Percentiles rank a stretch among this genome's conserved stretches.
Evolutionary conservation across 2,113 vertebrate species (phyloP).

Genomic region (Poeciliopsis turrubarensis): DNA sequence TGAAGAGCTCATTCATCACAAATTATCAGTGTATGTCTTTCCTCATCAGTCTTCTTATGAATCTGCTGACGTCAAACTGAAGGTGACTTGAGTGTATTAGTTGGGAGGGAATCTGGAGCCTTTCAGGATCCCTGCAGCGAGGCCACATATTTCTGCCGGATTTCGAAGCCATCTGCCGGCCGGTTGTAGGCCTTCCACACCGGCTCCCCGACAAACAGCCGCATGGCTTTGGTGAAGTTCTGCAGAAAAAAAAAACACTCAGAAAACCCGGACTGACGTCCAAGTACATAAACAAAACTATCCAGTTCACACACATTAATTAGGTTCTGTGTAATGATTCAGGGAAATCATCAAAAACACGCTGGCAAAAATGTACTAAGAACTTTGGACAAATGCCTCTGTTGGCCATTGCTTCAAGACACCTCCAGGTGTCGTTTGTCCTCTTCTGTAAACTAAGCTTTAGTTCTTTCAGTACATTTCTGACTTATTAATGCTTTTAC

Average conservation of each 20-base stretch:
- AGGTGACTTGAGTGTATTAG: neutral
- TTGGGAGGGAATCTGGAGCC: neutral
- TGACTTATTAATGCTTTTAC: too few relatives aligned
- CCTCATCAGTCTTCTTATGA: neutral
- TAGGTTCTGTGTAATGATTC: neutral
- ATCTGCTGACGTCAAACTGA: too few relatives aligned
- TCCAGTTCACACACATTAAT: neutral
- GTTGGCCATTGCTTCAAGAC: too few relatives aligned
- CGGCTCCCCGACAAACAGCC: slow-evolving; percentile 91
- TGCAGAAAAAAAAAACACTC: slow-evolving; percentile 55
- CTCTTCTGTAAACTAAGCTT: too few relatives aligned
- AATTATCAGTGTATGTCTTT: neutral
- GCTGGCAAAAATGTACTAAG: too few relatives aligned
- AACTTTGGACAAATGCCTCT: too few relatives aligned
- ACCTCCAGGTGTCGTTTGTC: too few relatives aligned
- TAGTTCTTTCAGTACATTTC: too few relatives aligned
- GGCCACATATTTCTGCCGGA: slow-evolving; percentile 80
- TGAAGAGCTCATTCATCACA: neutral
- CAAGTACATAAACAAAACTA: neutral
- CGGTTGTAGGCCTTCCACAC: slow-evolving; percentile 92
- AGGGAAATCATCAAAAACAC: too few relatives aligned
- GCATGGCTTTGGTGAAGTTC: slow-evolving; percentile 95
- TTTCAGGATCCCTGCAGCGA: slow-evolving; percentile 62
- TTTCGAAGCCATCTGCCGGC: slow-evolving; percentile 86
- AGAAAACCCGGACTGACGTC: neutral